Evolutionary conservation across 1,140 invertebrate species (phyloP).

Genomic region (Triops longicaudatus): DNA sequence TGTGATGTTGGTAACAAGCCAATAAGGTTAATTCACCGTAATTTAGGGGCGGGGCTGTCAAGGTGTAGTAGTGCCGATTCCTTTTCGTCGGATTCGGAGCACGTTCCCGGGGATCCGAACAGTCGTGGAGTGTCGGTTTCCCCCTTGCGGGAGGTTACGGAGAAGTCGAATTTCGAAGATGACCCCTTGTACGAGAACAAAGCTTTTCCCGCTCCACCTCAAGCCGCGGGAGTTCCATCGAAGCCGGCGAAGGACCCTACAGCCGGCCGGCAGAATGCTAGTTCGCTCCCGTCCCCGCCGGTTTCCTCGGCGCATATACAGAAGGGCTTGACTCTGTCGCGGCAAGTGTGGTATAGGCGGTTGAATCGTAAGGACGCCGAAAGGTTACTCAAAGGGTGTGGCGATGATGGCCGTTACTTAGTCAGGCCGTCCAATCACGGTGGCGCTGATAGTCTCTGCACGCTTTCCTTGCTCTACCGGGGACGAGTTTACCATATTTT

Average conservation of each 20-base stretch:
- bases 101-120: neutral
- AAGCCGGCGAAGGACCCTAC: neutral
- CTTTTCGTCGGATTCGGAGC: neutral
- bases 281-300: neutral
- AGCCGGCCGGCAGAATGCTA: neutral
- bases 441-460: conserved; percentile 7
- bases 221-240: neutral
- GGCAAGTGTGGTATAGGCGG: neutral
- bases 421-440: conserved; percentile 16
- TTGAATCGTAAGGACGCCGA: neutral
- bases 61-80: neutral
- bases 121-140: neutral
- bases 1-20: too few species aligned
- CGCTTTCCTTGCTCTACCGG: conserved; percentile 18
- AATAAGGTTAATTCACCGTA: too few species aligned
- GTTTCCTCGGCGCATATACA: neutral
- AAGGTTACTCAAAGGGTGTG: neutral
- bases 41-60: neutral
- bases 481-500: conserved; percentile 17
- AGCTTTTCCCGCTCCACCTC: neutral
- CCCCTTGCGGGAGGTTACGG: neutral
- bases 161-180: neutral
- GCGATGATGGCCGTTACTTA: conserved; percentile 13
- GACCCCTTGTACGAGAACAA: neutral
- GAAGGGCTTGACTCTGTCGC: neutral